Base-by-base conservation (phyloP, 2,888 invertebrate genomes). In the Andricus curvator region DNA sequence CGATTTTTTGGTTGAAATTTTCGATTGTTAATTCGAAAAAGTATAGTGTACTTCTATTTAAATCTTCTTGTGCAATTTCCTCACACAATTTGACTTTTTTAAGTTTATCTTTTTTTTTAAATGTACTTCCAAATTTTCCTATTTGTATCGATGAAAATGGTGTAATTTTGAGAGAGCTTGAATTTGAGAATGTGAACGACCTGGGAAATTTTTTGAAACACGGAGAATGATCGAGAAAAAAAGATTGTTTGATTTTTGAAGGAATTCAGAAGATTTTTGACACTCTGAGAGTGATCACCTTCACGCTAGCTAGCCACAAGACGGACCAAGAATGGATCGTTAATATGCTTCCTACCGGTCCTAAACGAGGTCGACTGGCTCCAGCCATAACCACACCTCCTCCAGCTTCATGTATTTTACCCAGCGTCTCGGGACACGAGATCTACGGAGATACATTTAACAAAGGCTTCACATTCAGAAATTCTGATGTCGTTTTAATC, bases 351-450 rank as follows among this genome's bases (percentile, higher is more conserved):
- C 56, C 87, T 90, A 90, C 90, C 88, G 89, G 90, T 91, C 91
- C 89, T 89, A 91, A 91, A 91, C 90, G 91, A 91, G 91, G 91
- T 91, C 91, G 90, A 89, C 90, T 90, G 82, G 90, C 89, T 89
- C 84, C 87, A 86, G 83, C 84, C 85, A 83, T 84, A 87, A 88
- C 90, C 89, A 89, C 90, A 89, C 90, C 90, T 90, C 88, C 37
- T 15, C 77, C 79, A 41, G 15, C 44, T 65, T 64, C 78, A 48
- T 77, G 82, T 80, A 82, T 84, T 83, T 84, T 84, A 82, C 82
- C 77, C 41, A 37, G 65, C 33, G 3, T 62, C 67, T 33, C 37
- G 25, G 51, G 41, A 66, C 77, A 68, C 44, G 48, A 62, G 56
- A 56, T 62, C 25, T 62, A 48, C 62, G 41, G 44, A 25, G 78